phyloP scores from a whole-genome alignment of 2,113 vertebrate genomes.

The Athene cunicularia region DNA sequence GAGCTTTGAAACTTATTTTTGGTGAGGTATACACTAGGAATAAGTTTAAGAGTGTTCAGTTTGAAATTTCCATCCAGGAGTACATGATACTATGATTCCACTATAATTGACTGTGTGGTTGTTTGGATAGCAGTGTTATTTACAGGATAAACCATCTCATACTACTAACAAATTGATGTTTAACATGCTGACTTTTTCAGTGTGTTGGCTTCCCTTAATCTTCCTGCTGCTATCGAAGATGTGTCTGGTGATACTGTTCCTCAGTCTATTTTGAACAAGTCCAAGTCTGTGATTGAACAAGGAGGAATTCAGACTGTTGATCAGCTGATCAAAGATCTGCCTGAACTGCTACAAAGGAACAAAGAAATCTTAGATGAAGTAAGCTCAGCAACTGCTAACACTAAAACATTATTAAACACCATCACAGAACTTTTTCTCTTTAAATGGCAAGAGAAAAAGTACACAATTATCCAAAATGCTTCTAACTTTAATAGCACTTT shows the following conservation, averaged over 20 bases:
- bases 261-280: slow-evolving; percentile 94
- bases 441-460: background rate
- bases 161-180: background rate
- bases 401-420: background rate
- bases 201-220: slow-evolving; percentile 95
- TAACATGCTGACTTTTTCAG: slow-evolving; percentile 56
- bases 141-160: background rate
- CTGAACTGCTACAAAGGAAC: slow-evolving; percentile 93
- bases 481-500: background rate
- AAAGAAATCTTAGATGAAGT: slow-evolving; percentile 96
- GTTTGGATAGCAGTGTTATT: background rate
- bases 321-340: slow-evolving; percentile 93
- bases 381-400: background rate
- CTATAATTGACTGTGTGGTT: background rate
- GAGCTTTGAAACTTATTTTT: background rate
- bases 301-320: slow-evolving; percentile 95
- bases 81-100: background rate
- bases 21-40: background rate
- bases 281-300: slow-evolving; percentile 86
- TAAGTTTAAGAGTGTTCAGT: background rate
- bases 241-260: slow-evolving; percentile 94
- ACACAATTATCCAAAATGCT: background rate
- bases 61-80: background rate
- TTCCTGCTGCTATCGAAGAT: slow-evolving; percentile 96
- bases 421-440: background rate